Percentiles rank a stretch among this genome's conserved stretches.
Evolutionary conservation across 2,888 invertebrate genomes (phyloP).

Genomic region (Drosophila neonasuta): DNA sequence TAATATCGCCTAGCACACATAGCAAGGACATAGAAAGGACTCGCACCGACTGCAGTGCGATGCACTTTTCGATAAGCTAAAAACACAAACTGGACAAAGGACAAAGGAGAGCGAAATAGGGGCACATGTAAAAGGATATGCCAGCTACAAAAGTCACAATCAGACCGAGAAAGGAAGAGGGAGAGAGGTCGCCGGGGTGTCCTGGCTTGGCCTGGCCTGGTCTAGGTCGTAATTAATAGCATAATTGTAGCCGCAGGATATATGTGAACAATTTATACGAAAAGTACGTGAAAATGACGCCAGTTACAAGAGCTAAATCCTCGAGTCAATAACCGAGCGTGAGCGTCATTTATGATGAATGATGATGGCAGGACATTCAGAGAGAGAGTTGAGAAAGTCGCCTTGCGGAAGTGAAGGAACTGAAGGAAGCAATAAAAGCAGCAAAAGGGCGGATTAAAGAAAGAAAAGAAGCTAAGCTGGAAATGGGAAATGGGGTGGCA

Average conservation of each 20-base stretch:
- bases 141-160: slow-evolving; percentile 43
- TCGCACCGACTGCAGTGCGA: slow-evolving; percentile 56
- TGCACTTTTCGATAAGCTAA: slow-evolving; percentile 71
- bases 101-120: slow-evolving; percentile 1
- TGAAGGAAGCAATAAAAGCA: slow-evolving; percentile 21
- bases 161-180: slow-evolving; percentile 9
- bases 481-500: slow-evolving; percentile 45
- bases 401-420: slow-evolving; percentile 37
- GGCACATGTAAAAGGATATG: slow-evolving; percentile 40
- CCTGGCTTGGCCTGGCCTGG: slow-evolving; percentile 16
- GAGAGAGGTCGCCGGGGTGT: slow-evolving; percentile 43
- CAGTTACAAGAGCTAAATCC: slow-evolving; percentile 26
- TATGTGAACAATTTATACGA: slow-evolving; percentile 45
- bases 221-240: slow-evolving; percentile 62
- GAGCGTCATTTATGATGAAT: slow-evolving; percentile 46
- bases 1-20: slow-evolving; percentile 41
- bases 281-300: slow-evolving; percentile 62
- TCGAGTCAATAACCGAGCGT: slow-evolving; percentile 26
- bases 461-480: too few relatives aligned
- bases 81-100: slow-evolving; percentile 34
- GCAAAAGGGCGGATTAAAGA: background rate
- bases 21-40: slow-evolving; percentile 40
- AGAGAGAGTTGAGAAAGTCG: slow-evolving; percentile 3
- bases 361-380: slow-evolving; percentile 24
- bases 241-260: slow-evolving; percentile 58